Percentiles rank a stretch among this genome's conserved stretches.
Evolutionary conservation across 2,797 vertebrate genomes (phyloP).

Genomic region (Fundulus diaphanus): DNA sequence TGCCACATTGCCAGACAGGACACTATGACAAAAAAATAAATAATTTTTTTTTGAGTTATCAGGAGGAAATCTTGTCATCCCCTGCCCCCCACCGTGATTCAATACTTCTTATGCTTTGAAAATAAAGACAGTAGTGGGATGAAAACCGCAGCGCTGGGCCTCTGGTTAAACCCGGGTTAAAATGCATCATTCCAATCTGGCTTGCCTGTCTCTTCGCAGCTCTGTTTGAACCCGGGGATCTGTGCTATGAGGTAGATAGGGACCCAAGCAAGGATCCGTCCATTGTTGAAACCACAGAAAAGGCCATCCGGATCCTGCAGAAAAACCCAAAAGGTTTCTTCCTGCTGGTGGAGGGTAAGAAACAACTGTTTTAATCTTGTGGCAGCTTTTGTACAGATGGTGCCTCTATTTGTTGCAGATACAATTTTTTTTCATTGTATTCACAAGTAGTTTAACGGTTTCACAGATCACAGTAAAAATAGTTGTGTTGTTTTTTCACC

Average conservation of each 20-base stretch:
- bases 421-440: neutral
- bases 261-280: conserved; percentile 79
- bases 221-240: conserved; percentile 82
- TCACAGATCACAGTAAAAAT: neutral
- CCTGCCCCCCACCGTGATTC: too few species aligned
- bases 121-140: conserved; percentile 24
- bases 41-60: too few species aligned
- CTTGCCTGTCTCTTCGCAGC: conserved; percentile 54
- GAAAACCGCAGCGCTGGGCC: neutral
- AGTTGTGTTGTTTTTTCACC: neutral
- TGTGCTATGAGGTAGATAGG: conserved; percentile 77
- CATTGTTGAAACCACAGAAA: conserved; percentile 79
- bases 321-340: conserved; percentile 85
- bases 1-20: too few species aligned
- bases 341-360: conserved; percentile 82
- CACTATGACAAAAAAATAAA: too few species aligned
- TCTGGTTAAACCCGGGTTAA: conserved; percentile 12
- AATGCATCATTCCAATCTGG: neutral
- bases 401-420: neutral
- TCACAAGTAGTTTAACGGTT: neutral
- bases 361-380: neutral
- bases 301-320: conserved; percentile 81
- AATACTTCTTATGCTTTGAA: neutral
- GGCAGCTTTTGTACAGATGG: neutral
- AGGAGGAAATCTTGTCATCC: too few species aligned